Base-by-base conservation (phyloP, 2,888 invertebrate genomes). In the Conops quadrifasciatus region DNA sequence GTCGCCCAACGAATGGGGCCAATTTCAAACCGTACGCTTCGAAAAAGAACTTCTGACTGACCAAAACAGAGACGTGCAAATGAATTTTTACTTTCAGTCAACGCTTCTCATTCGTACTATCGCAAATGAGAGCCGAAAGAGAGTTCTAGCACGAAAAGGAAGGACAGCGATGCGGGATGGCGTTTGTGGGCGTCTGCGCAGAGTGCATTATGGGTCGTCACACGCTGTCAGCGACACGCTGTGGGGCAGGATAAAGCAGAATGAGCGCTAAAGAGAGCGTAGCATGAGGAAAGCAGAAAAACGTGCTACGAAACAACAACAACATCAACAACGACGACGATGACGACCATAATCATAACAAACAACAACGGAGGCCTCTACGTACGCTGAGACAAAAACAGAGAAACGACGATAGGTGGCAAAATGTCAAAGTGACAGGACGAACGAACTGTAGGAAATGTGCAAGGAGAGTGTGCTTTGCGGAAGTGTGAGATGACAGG, bases 31-130 rank as follows among this genome's bases (percentile, higher is more conserved):
- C 74, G 75, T 69, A 72, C 76, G 75, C 75, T 75, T 80, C 83
- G 82, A 83, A 81, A 80, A 81, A 82, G 85, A 84, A 86, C 84
- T 85, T 84, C 84, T 84, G 84, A 86, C 86, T 86, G 85, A 86
- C 85, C 86, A 86, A 86, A 86, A 86, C 85, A 86, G 84, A 86
- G 84, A 85, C 82, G 82, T 82, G 82, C 80, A 81, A 83, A 82
- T 80, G 79, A 82, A 83, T 83, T 84, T 58, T 82, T 80, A 80
- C 74, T 77, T 58, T 28, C 24, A 9, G 28, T 28, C 58, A 58
- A 15, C 16, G 58, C 24, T 58, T 28, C 58, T 26, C 63, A 47
- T 13, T 9, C 26, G n/a, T n/a, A 53, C 36, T 21, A 43, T 26
- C 49, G 21, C 16, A 36, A 53, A 21, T 19, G 9, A 66, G 49